These are phyloP conservation scores for Sebastes alutus DNA, from an alignment of 2,797 vertebrate species.

Conservation along the genomic window DNA sequence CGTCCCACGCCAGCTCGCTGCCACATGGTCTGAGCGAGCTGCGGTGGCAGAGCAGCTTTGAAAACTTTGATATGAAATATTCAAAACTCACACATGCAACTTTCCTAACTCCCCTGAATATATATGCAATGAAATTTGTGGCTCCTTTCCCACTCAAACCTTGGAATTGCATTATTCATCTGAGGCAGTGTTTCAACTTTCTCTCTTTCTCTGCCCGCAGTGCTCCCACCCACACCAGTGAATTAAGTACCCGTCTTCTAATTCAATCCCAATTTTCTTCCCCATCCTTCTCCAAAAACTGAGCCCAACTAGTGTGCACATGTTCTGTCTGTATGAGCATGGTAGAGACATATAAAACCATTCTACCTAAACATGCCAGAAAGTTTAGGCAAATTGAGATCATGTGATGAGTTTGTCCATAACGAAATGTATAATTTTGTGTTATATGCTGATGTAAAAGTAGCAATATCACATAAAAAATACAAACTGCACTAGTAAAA, in stretches of 20 bases:
- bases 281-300: constrained; percentile 28
- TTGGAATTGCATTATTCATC: constrained; percentile 77
- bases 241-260: constrained; percentile 55
- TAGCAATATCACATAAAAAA: neutral
- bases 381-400: neutral
- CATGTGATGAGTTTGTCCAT: neutral
- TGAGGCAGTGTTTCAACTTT: constrained; percentile 68
- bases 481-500: neutral
- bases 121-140: constrained; percentile 61
- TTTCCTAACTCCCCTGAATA: constrained; percentile 55
- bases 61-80: constrained; percentile 71
- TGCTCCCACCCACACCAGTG: constrained; percentile 65
- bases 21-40: constrained; percentile 43
- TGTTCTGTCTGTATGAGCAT: constrained; percentile 9
- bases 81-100: constrained; percentile 65
- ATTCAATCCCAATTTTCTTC: constrained; percentile 58
- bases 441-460: neutral
- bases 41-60: constrained; percentile 45
- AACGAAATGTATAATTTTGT: neutral
- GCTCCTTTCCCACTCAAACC: constrained; percentile 64
- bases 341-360: neutral
- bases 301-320: neutral
- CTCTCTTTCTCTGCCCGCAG: constrained; percentile 53
- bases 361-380: neutral
- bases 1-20: constrained; percentile 32